A percentile compares a stretch with the other conserved stretches of the same genome.
phyloP scores from a whole-genome alignment of 2,888 invertebrate genomes.

The Limnephilus lunatus region DNA sequence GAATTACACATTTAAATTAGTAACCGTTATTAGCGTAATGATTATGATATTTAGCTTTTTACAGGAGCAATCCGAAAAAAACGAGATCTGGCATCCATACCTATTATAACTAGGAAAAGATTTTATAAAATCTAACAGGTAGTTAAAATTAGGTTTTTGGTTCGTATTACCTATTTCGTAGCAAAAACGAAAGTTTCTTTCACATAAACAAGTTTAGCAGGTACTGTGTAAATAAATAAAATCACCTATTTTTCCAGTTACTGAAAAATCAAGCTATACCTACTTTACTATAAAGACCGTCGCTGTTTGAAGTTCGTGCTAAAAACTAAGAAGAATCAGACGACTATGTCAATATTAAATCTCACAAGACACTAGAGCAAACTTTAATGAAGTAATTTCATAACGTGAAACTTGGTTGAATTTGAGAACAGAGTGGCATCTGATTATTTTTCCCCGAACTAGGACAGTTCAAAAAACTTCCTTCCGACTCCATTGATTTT shows the following conservation, averaged over 20 bases:
- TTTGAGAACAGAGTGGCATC: background rate
- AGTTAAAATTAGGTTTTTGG: too few relatives aligned
- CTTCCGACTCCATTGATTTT: slow-evolving; percentile 26
- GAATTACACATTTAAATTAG: background rate
- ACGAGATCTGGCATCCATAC: too few relatives aligned
- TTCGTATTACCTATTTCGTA: too few relatives aligned
- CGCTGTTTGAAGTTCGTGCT: background rate
- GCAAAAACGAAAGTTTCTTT: too few relatives aligned
- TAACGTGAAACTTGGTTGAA: background rate
- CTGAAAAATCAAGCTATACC: background rate
- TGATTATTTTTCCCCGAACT: slow-evolving; percentile 19
- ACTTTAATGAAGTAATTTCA: background rate
- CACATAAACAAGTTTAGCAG: too few relatives aligned
- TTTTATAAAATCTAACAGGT: too few relatives aligned
- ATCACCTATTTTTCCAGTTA: background rate
- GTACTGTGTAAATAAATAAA: too few relatives aligned
- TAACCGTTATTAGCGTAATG: background rate
- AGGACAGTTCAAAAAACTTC: background rate
- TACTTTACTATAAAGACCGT: too few relatives aligned
- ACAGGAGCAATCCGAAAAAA: too few relatives aligned
- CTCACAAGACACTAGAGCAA: background rate
- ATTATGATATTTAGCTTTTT: background rate
- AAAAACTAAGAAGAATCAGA: background rate
- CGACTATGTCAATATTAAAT: background rate
- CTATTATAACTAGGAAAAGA: background rate